phyloP scores from a whole-genome alignment of 2,113 vertebrate genomes.

The Axis porcinus region DNA sequence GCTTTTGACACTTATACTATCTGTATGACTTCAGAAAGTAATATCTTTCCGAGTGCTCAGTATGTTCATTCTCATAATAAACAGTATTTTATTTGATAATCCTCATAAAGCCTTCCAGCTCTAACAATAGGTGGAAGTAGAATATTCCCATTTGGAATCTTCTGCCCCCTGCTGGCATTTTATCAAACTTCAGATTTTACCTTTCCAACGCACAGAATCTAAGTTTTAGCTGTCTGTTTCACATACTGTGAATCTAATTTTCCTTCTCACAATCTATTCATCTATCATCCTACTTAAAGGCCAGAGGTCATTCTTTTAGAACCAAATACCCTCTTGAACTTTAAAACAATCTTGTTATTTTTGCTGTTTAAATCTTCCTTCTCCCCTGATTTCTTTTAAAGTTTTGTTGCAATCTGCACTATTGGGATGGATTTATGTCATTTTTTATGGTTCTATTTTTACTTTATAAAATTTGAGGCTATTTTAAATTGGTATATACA shows the following conservation, averaged over 20 bases:
- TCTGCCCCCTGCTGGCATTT: conserved; percentile 75
- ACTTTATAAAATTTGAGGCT: not conserved
- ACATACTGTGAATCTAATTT: not conserved
- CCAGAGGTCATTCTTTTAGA: not conserved
- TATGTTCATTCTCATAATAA: not conserved
- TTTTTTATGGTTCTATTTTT: not conserved
- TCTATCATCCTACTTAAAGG: not conserved
- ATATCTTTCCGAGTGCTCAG: not conserved
- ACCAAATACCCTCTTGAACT: not conserved
- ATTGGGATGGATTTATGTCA: not conserved
- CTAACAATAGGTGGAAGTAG: not conserved
- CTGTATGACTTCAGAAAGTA: not conserved
- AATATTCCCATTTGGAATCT: conserved; percentile 42
- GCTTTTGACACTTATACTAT: not conserved
- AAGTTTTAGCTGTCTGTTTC: not conserved
- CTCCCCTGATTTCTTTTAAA: not conserved
- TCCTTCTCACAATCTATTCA: not conserved
- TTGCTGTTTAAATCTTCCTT: not conserved
- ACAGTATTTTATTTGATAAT: not conserved
- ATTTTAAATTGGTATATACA: not conserved
- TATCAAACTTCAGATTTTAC: not conserved
- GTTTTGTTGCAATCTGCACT: not conserved
- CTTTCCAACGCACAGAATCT: not conserved
- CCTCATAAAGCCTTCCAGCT: not conserved
- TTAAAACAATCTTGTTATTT: not conserved